phyloP scores from a whole-genome alignment of 2,888 invertebrate genomes.

The Pantelozetes paolii region DNA sequence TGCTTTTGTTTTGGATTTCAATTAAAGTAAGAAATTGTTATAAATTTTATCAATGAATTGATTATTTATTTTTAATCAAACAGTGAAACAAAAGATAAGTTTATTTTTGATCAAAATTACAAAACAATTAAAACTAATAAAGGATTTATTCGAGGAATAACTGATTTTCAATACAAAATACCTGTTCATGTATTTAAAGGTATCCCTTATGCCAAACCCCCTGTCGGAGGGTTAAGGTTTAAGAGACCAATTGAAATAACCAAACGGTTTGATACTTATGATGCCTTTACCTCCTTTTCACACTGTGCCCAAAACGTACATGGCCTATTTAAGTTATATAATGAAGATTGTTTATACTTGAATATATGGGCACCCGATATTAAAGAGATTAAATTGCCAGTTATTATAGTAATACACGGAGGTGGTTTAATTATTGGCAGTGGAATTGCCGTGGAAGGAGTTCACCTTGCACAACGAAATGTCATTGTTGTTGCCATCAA shows the following conservation, averaged over 20 bases:
- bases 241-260: neutral
- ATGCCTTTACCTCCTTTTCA: neutral
- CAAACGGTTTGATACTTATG: neutral
- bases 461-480: conserved; percentile 54
- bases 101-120: no score
- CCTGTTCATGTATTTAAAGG: neutral
- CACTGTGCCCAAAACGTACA: neutral
- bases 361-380: conserved; percentile 31
- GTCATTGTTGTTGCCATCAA: conserved; percentile 57
- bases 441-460: conserved; percentile 54
- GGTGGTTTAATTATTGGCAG: conserved; percentile 53
- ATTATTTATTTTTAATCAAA: no score
- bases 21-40: no score
- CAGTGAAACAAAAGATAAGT: no score
- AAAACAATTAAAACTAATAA: neutral
- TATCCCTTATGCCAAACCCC: neutral
- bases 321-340: neutral
- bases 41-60: no score
- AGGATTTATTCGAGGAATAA: neutral
- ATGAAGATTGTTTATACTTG: conserved; percentile 39
- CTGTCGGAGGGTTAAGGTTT: neutral
- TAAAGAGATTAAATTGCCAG: conserved; percentile 44
- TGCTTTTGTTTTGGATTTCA: no score
- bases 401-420: conserved; percentile 58
- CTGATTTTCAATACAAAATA: neutral